phyloP scores from a whole-genome alignment of 2,888 invertebrate genomes.

The Cataglyphis livida region DNA sequence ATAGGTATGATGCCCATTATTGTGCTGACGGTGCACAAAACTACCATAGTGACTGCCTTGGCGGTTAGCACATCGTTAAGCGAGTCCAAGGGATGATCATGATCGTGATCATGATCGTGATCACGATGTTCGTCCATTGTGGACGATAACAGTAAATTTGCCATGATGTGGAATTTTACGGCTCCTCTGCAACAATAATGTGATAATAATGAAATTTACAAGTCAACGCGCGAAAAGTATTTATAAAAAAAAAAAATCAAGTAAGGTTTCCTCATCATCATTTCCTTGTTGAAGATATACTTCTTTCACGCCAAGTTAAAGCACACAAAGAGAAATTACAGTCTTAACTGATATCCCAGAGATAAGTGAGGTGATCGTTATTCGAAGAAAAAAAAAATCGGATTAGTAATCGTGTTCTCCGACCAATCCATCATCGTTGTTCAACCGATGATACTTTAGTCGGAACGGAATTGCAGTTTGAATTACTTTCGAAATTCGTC shows the following conservation, averaged over 20 bases:
- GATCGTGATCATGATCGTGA: conserved; percentile 9
- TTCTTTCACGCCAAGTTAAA: neutral
- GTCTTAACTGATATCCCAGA: neutral
- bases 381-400: neutral
- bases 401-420: neutral
- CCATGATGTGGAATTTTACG: neutral
- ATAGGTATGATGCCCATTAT: conserved; percentile 92
- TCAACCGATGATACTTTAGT: neutral
- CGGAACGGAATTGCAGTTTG: neutral
- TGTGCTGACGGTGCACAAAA: conserved; percentile 92
- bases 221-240: neutral
- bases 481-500: neutral
- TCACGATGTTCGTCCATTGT: neutral
- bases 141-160: neutral
- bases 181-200: conserved; percentile 9
- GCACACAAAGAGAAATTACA: neutral
- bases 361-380: neutral
- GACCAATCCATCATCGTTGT: neutral
- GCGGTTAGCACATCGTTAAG: conserved; percentile 87
- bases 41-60: conserved; percentile 92
- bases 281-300: neutral
- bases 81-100: conserved; percentile 8
- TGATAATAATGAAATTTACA: neutral
- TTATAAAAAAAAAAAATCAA: neutral
- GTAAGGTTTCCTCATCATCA: neutral